phyloP scores from a whole-genome alignment of 1,140 invertebrate species.

The Brachionus angularis region DNA sequence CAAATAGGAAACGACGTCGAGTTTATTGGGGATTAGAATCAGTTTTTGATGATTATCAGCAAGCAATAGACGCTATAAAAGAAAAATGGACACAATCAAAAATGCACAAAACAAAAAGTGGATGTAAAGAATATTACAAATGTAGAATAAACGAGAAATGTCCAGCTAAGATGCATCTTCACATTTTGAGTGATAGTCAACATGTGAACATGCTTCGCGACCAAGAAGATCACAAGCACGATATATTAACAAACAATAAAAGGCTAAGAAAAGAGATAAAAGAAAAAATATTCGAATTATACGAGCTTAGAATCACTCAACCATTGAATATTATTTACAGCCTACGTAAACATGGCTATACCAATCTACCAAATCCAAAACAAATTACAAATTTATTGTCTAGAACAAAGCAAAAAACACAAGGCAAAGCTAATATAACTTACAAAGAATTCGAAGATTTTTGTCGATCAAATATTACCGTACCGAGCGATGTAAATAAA shows the following conservation, averaged over 20 bases:
- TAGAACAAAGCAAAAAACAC: background rate
- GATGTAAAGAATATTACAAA: background rate
- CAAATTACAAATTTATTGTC: slow-evolving; percentile 2
- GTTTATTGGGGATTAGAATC: background rate
- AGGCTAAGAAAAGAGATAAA: background rate
- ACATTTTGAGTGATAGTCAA: background rate
- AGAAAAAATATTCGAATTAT: background rate
- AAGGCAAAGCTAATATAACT: background rate
- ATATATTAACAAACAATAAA: background rate
- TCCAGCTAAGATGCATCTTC: background rate
- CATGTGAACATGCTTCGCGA: background rate
- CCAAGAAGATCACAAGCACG: background rate
- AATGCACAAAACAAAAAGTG: background rate
- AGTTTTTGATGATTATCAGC: background rate
- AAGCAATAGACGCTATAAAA: background rate
- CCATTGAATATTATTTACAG: background rate
- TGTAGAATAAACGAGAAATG: background rate
- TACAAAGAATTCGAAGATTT: background rate
- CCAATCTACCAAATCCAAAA: background rate
- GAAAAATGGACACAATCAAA: background rate
- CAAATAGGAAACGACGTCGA: background rate
- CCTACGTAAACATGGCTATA: background rate
- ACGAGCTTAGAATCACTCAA: background rate
- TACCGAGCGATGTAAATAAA: background rate
- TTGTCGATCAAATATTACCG: background rate